phyloP scores from a whole-genome alignment of 2,888 invertebrate genomes.

The Pharmacophagus antenor region DNA sequence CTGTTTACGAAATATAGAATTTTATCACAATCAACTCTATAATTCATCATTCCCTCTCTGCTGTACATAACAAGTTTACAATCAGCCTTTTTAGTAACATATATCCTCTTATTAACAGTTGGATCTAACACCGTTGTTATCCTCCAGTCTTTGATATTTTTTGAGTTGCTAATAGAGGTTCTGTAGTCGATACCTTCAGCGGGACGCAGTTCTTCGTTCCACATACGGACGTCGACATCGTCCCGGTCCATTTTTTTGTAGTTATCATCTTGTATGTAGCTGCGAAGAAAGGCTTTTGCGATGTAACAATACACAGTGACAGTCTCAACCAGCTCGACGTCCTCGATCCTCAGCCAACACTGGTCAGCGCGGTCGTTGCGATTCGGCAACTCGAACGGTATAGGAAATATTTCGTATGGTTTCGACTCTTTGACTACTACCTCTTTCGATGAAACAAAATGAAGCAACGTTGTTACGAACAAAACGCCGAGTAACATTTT shows the following conservation, averaged over 20 bases:
- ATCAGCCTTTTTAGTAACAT: slow-evolving; percentile 55
- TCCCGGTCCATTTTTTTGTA: slow-evolving; percentile 57
- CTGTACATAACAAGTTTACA: slow-evolving; percentile 61
- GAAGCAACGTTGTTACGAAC: slow-evolving; percentile 41
- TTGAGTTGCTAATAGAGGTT: slow-evolving; percentile 39
- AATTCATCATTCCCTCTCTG: slow-evolving; percentile 58
- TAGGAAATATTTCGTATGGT: slow-evolving; percentile 48
- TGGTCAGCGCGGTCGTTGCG: slow-evolving; percentile 63
- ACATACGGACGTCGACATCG: slow-evolving; percentile 52
- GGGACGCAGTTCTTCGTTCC: slow-evolving; percentile 50
- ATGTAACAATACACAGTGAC: slow-evolving; percentile 52
- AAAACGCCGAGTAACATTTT: slow-evolving; percentile 58
- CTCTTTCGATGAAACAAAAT: slow-evolving; percentile 39
- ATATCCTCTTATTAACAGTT: slow-evolving; percentile 50
- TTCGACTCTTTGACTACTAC: slow-evolving; percentile 41
- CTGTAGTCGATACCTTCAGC: slow-evolving; percentile 38
- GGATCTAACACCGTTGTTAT: slow-evolving; percentile 56
- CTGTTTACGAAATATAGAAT: slow-evolving; percentile 57
- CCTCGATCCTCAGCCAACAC: slow-evolving; percentile 64
- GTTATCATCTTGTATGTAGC: slow-evolving; percentile 59
- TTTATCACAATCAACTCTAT: slow-evolving; percentile 56
- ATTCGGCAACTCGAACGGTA: slow-evolving; percentile 59
- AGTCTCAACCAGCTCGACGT: slow-evolving; percentile 56
- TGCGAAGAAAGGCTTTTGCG: slow-evolving; percentile 53
- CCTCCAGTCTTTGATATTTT: slow-evolving; percentile 53